Base-by-base conservation (phyloP, 2,797 vertebrate genomes). In the Typhlichthys subterraneus region DNA sequence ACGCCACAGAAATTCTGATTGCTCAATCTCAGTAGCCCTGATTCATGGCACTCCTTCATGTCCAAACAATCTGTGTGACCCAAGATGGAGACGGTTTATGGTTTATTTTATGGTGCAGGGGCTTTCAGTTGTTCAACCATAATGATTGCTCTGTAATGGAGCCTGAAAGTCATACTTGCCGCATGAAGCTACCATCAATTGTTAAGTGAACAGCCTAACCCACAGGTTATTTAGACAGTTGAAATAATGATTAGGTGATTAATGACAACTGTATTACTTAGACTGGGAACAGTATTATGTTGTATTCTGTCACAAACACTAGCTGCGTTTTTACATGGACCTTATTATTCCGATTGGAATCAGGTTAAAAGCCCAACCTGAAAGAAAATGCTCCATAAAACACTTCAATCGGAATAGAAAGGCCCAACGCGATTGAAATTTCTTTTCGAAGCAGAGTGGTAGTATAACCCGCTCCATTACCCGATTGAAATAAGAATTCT, bases 201-300 rank as follows among this genome's bases (percentile, higher is more conserved):
- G 71, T 75, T 73, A 53, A 47, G 72, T 15, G 4, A 64, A 77
- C 23, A 29, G 3, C 23, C 23, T 83, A 83, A 87, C 88, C 84
- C 79, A 63, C 77, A 80, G 87, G 83, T 79, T 83, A 77, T 87
- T 88, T 87, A 86, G 86, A 91, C 83, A 82, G 23, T 29, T 0
- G 23, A 88, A 89, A 83, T 75, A 80, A 88, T 79, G 85, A 84
- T 72, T 58, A 81, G 80, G 67, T 84, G 83, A 89, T 71, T 60
- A 83, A 89, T 78, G 84, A 85, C 80, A 58, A 72, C 64, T 75
- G 78, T 74, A 86, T 89, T 68, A 82, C 69, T 84, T 50, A 12
- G 72, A 19, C 19, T 19, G 19, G 19, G 19, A 19, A 19, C 2
- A 19, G 19, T 19, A 19, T 19, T 19, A 19, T 19, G 19, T 3